phyloP scores from a whole-genome alignment of 2,797 vertebrate genomes.

The Acanthurus lineatus region DNA sequence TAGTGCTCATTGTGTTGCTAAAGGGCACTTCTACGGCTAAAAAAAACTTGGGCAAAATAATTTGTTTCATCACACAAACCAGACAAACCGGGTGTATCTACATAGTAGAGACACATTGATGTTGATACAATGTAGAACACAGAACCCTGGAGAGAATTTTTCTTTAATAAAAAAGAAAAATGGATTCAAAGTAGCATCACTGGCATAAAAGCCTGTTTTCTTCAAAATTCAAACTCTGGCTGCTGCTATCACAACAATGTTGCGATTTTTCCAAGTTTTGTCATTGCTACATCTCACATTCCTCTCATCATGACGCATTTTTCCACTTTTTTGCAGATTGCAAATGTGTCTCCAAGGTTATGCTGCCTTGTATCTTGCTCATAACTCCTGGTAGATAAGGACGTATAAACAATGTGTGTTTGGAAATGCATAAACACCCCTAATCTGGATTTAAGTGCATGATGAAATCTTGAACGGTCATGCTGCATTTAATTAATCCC shows the following conservation, averaged over 20 bases:
- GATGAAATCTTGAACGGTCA: slow-evolving; percentile 32
- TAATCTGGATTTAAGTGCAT: slow-evolving; percentile 1
- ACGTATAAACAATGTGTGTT: slow-evolving; percentile 23
- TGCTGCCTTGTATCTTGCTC: slow-evolving; percentile 39
- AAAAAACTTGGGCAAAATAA: not conserved
- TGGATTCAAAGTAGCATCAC: not conserved
- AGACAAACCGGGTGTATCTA: not conserved
- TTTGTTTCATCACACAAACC: not conserved
- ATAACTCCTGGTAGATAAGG: slow-evolving; percentile 64
- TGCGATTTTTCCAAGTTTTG: slow-evolving; percentile 38
- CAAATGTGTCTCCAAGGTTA: slow-evolving; percentile 59
- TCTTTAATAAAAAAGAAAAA: too few relatives aligned
- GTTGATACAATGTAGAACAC: not conserved
- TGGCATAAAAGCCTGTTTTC: not conserved
- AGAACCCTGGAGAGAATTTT: not conserved
- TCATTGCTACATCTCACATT: slow-evolving; percentile 54
- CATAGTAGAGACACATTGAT: not conserved
- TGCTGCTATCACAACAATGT: slow-evolving; percentile 19
- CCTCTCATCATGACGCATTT: slow-evolving; percentile 37
- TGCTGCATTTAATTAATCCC: slow-evolving; percentile 21
- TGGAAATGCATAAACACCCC: slow-evolving; percentile 35
- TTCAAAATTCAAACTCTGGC: not conserved
- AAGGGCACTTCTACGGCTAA: too few relatives aligned
- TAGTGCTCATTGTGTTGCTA: too few relatives aligned
- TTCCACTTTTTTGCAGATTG: slow-evolving; percentile 47